A percentile compares a stretch with the other conserved stretches of the same genome.
Conservation (phyloP, 2,113 vertebrate genomes). For the Sinocyclocheilus maitianheensis region DNA sequence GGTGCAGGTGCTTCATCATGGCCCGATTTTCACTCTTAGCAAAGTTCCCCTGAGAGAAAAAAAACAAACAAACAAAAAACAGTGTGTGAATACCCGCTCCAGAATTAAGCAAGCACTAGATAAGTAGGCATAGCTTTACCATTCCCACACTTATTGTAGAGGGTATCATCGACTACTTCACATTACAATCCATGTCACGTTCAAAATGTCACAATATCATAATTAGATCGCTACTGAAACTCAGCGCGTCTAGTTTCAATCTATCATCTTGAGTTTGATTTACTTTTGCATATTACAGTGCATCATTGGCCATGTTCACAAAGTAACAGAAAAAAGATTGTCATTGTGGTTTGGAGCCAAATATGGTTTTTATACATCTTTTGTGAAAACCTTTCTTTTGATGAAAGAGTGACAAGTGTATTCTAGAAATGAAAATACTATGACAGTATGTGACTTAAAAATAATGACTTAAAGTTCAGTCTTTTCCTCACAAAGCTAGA, state of each 20-base stretch:
- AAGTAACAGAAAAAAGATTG: neutral
- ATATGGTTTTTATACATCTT: neutral
- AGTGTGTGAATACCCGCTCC: neutral
- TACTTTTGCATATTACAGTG: no score
- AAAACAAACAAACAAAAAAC: neutral
- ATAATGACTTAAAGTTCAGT: neutral
- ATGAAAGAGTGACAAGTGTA: neutral
- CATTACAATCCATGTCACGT: no score
- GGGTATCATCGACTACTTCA: no score
- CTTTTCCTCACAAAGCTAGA: neutral
- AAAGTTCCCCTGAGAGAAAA: conserved; percentile 76
- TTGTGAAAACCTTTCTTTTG: no score
- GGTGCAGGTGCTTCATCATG: conserved; percentile 79
- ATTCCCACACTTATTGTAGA: no score
- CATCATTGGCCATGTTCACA: neutral
- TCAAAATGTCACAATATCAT: no score
- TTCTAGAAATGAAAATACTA: neutral
- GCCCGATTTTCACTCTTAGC: conserved; percentile 69
- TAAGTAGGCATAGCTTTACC: neutral
- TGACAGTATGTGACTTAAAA: neutral
- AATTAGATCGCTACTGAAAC: no score
- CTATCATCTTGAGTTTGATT: no score
- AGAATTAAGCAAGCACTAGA: neutral
- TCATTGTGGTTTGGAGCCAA: neutral
- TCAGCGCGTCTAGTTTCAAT: no score